Percentiles rank a stretch among this genome's conserved stretches.
Evolutionary conservation across 37 sponge, comb jelly and placozoan species (phyloP).

Genomic region (Corticium candelabrum): DNA sequence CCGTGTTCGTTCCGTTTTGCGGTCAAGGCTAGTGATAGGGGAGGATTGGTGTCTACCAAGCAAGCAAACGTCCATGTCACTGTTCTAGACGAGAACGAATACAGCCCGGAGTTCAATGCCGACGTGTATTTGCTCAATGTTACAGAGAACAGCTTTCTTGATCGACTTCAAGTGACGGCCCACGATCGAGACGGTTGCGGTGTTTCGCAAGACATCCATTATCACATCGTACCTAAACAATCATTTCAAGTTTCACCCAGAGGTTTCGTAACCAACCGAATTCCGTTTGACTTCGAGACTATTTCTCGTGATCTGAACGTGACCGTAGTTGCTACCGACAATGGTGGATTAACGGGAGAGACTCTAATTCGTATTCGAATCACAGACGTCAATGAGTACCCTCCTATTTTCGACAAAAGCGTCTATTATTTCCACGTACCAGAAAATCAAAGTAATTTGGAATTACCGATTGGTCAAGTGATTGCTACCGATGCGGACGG

Average conservation of each 20-base stretch:
- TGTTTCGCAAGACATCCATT: neutral
- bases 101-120: neutral
- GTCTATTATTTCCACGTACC: neutral
- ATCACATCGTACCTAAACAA: neutral
- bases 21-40: neutral
- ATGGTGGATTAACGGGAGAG: neutral
- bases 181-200: neutral
- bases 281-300: neutral
- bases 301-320: neutral
- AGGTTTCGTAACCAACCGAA: neutral
- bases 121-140: neutral
- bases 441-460: neutral
- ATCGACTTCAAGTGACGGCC: neutral
- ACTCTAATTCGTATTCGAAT: neutral
- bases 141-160: neutral
- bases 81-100: neutral
- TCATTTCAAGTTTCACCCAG: neutral
- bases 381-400: neutral
- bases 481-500: neutral
- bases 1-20: neutral
- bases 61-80: neutral
- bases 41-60: neutral
- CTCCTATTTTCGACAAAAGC: neutral
- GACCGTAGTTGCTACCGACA: neutral
- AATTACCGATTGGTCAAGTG: neutral